phyloP scores from a whole-genome alignment of 2,113 vertebrate species.

The Aplodontia rufa region DNA sequence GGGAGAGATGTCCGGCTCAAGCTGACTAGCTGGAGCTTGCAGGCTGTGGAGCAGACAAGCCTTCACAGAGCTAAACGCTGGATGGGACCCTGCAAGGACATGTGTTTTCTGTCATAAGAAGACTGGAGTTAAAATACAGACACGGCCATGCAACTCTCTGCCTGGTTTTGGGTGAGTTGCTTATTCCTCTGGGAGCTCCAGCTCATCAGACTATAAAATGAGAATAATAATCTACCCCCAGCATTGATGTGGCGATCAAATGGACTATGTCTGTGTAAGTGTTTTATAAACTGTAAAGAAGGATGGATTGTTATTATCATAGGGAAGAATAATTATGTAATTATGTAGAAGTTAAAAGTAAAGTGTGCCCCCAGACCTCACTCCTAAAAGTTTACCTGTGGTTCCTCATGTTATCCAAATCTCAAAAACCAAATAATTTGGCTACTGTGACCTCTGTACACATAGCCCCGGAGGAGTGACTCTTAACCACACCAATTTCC shows the following conservation, averaged over 20 bases:
- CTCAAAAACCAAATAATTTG: neutral
- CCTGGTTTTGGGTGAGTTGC: neutral
- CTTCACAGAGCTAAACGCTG: neutral
- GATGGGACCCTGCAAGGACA: neutral
- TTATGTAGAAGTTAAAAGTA: constrained; percentile 19
- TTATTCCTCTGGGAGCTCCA: constrained; percentile 16
- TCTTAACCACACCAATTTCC: neutral
- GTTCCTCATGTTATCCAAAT: neutral
- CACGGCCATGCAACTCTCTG: neutral
- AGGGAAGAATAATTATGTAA: constrained; percentile 11
- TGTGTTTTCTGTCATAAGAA: neutral
- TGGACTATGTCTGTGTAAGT: neutral
- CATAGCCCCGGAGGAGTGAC: neutral
- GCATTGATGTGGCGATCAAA: neutral
- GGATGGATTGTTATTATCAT: neutral
- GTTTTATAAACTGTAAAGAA: constrained; percentile 39
- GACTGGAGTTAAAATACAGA: neutral
- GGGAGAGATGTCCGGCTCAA: neutral
- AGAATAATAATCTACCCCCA: neutral
- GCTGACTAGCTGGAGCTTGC: neutral
- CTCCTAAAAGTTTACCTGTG: neutral
- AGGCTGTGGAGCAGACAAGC: neutral
- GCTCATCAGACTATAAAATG: constrained; percentile 8
- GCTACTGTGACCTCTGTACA: neutral
- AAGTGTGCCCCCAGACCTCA: neutral